Evolutionary conservation across 2,888 invertebrate species (phyloP).

Genomic region (Baccha elongata): DNA sequence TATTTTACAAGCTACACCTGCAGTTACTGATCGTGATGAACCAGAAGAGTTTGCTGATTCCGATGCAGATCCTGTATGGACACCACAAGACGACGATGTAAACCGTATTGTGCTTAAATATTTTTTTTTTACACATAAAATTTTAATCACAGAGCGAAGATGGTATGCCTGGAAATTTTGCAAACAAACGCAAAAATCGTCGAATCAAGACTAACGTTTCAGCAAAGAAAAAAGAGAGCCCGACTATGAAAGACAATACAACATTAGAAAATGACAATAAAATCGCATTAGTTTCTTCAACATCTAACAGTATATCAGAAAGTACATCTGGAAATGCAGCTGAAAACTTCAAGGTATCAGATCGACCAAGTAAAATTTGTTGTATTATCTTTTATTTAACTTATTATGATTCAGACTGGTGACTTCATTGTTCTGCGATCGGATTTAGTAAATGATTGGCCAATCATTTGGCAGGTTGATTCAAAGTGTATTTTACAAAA

Average conservation of each 20-base stretch:
- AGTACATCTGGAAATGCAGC: conserved; percentile 63
- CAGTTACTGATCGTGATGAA: conserved; percentile 82
- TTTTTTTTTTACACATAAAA: conserved; percentile 15
- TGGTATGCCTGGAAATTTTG: conserved; percentile 27
- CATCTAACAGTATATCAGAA: conserved; percentile 50
- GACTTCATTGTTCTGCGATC: conserved; percentile 94
- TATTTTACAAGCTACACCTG: conserved; percentile 81
- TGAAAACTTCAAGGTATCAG: conserved; percentile 80
- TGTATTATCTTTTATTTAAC: conserved; percentile 4
- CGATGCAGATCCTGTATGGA: conserved; percentile 90
- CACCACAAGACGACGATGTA: conserved; percentile 85
- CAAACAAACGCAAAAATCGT: conserved; percentile 53
- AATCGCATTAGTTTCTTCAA: conserved; percentile 35
- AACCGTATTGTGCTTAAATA: not conserved
- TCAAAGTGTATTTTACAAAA: conserved; percentile 92
- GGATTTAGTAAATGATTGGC: conserved; percentile 91
- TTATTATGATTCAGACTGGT: conserved; percentile 86
- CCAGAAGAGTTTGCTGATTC: conserved; percentile 85
- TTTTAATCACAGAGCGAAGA: conserved; percentile 56
- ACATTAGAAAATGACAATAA: conserved; percentile 15
- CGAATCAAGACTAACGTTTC: conserved; percentile 24
- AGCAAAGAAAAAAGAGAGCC: conserved; percentile 30
- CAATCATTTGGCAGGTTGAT: conserved; percentile 95
- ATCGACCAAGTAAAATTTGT: not conserved
- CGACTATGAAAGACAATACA: conserved; percentile 18